Percentiles rank a stretch among this genome's conserved stretches.
Conservation (phyloP, 2,888 invertebrate genomes). For the Archips xylosteana region DNA sequence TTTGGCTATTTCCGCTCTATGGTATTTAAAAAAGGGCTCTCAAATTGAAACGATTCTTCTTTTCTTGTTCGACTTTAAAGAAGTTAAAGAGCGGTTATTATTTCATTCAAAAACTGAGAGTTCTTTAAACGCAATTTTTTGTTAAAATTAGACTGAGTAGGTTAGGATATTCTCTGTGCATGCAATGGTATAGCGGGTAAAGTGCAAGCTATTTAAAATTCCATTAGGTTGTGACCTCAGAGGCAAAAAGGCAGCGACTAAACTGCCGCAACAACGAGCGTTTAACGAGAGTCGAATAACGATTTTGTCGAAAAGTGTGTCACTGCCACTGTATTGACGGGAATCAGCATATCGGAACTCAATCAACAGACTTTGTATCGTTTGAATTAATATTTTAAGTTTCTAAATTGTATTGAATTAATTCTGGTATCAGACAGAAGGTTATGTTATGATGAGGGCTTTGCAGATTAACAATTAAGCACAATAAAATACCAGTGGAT, state of each 20-base stretch:
- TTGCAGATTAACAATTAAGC: not conserved
- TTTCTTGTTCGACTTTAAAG: not conserved
- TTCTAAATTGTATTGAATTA: not conserved
- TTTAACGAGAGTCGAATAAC: constrained; percentile 41
- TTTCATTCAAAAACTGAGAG: not conserved
- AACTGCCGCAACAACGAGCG: constrained; percentile 36
- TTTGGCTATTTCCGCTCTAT: not conserved
- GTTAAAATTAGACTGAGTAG: constrained; percentile 45
- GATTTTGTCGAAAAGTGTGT: constrained; percentile 38
- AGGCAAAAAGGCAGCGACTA: constrained; percentile 32
- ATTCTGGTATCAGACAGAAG: not conserved
- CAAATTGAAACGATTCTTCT: not conserved
- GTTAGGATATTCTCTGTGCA: constrained; percentile 54
- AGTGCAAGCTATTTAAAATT: constrained; percentile 42
- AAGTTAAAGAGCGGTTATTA: not conserved
- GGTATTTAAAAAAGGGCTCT: not conserved
- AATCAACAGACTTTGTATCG: constrained; percentile 24
- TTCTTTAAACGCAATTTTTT: constrained; percentile 1
- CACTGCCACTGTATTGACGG: constrained; percentile 33
- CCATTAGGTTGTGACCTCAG: constrained; percentile 42
- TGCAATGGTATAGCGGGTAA: constrained; percentile 36
- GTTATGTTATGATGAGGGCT: not conserved
- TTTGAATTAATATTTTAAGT: not conserved
- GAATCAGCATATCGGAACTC: constrained; percentile 31
- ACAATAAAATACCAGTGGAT: too few species aligned